Base-by-base conservation (phyloP, 2,113 vertebrate species). In the Rissa tridactyla region DNA sequence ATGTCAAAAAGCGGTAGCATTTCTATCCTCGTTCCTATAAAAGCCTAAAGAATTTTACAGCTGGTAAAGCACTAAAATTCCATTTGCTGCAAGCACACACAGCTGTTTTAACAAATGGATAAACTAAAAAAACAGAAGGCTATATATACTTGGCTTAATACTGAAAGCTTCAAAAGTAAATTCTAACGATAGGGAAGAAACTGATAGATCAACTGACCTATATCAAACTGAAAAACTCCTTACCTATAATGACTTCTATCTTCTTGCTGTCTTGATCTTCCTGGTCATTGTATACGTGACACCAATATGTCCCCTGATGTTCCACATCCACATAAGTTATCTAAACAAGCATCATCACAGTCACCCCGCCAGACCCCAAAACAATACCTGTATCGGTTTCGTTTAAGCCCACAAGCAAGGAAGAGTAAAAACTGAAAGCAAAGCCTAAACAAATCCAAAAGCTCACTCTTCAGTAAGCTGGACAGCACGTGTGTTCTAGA, bases 271-370 rank as follows among this genome's bases (percentile, higher is more conserved):
- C 99, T 79, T 98, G 98, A 5, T 97, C 98, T 75, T 99, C 99
- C n/a, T 11, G 94, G 64, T 98, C 98, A 86, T 98, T 98, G 95
- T 95, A 98, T 7, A 99, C 99, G 16, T 87, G 98, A 82, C 99
- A 99, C 97, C 99, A 99, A 4, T 99, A 99, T 17, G 98, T 97
- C 65, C 99, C 99, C 10, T 98, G 97, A 80, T 99, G 98, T 46
- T 99, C 98, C 95, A 96, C 81, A 55, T 97, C 98, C 91, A 98
- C 97, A 0, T 92, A 96, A 27, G 98, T 90, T 7, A 99, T 98
- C 99, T 99, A 20, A 5, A 38, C 47, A 64, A 87, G 40, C 15
- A 97, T 30, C 36, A 71, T 4, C 89, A 92, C 14, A 42, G 71
- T 81, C 91, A 92, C 11, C 29, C 8, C 6, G 0, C 66, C 34